Conservation (phyloP, 2,888 invertebrate genomes). For the Apamea anceps region DNA sequence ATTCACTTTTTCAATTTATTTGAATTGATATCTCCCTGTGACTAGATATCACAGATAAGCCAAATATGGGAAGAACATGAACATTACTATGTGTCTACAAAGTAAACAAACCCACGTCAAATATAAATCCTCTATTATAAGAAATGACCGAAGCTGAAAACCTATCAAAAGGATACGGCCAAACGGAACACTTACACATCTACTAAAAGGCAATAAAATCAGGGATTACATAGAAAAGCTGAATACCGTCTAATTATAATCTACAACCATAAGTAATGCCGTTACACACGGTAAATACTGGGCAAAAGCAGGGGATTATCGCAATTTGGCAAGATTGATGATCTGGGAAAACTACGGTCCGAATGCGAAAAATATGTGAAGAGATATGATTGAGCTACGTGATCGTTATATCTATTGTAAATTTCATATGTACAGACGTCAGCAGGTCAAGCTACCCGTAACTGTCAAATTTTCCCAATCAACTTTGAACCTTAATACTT, state of each 20-base stretch:
- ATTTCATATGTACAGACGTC: neutral
- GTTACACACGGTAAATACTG: too few species aligned
- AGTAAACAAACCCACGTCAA: neutral
- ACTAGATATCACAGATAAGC: too few species aligned
- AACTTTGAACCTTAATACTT: too few species aligned
- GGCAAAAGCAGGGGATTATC: neutral
- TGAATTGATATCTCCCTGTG: too few species aligned
- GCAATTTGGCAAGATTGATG: conserved; percentile 4
- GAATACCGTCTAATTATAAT: neutral
- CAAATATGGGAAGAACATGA: neutral
- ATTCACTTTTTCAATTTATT: too few species aligned
- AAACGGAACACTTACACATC: conserved; percentile 9
- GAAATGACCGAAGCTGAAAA: neutral
- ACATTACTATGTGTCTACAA: too few species aligned
- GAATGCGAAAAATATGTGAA: neutral
- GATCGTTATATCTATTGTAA: neutral
- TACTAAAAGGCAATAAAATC: neutral
- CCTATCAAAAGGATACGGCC: conserved; percentile 10
- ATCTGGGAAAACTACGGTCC: neutral
- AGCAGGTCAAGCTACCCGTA: too few species aligned
- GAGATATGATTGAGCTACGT: neutral
- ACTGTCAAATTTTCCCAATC: too few species aligned
- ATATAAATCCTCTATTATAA: neutral
- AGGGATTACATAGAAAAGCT: conserved; percentile 11
- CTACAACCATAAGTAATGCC: conserved; percentile 1